Evolutionary conservation across 2,888 invertebrate genomes (phyloP).

Genomic region (Sturmia bella): DNA sequence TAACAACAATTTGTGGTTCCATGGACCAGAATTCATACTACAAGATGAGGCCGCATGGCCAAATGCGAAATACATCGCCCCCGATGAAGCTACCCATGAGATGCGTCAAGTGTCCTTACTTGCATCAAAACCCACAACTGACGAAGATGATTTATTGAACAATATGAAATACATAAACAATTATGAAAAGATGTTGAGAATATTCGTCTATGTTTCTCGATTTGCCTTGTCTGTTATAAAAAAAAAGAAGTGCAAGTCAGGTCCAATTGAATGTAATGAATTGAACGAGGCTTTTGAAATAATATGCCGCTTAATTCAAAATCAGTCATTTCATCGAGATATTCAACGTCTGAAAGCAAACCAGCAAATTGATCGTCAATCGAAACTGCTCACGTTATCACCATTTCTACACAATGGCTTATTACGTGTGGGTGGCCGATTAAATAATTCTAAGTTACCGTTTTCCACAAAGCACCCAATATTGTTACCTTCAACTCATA

Average conservation of each 20-base stretch:
- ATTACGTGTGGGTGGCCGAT: conserved; percentile 24
- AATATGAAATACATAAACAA: conserved; percentile 42
- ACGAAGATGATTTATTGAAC: not conserved
- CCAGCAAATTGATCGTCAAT: conserved; percentile 10
- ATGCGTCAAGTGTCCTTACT: not conserved
- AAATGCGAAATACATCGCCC: not conserved
- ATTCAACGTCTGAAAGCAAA: not conserved
- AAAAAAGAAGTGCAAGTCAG: conserved; percentile 1
- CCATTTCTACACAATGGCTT: conserved; percentile 21
- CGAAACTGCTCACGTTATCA: not conserved
- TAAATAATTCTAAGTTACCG: conserved; percentile 21
- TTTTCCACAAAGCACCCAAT: conserved; percentile 30
- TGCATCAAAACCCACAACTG: not conserved
- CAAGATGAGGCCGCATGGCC: conserved; percentile 17
- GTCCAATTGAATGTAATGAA: not conserved
- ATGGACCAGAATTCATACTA: conserved; percentile 26
- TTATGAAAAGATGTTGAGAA: conserved; percentile 42
- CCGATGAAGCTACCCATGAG: conserved; percentile 3
- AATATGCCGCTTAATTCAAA: conserved; percentile 28
- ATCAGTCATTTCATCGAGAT: not conserved
- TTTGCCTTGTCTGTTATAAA: conserved; percentile 1
- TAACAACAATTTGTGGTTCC: conserved; percentile 32
- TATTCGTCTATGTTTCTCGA: conserved; percentile 34
- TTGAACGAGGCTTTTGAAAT: not conserved
- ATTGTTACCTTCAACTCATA: conserved; percentile 26